Conservation (phyloP, 2,888 invertebrate species). For the Microchrysa polita region DNA sequence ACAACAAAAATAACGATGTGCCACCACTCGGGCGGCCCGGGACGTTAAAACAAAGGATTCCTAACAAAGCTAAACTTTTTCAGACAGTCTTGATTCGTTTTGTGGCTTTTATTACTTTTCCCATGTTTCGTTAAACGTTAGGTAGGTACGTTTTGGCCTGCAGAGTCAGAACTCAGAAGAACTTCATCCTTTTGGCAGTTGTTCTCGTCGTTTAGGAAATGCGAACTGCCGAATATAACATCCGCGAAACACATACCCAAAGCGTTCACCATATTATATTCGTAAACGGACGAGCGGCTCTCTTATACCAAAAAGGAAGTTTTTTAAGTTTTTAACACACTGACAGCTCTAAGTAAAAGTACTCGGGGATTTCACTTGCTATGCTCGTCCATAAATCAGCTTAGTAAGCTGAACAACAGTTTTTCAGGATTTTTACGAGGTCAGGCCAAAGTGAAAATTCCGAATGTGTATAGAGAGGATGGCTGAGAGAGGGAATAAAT, state of each 20-base stretch:
- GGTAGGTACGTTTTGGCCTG: too few species aligned
- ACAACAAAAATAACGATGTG: constrained; percentile 10
- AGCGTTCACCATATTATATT: too few species aligned
- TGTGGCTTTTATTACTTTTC: neutral
- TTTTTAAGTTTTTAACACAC: constrained; percentile 30
- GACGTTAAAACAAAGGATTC: neutral
- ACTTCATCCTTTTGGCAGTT: too few species aligned
- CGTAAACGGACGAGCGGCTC: neutral
- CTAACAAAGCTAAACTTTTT: neutral
- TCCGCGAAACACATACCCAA: too few species aligned
- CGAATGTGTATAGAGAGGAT: neutral
- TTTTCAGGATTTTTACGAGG: constrained; percentile 36
- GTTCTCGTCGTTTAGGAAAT: too few species aligned
- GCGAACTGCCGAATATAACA: too few species aligned
- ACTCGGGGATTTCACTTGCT: constrained; percentile 23
- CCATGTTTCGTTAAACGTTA: too few species aligned
- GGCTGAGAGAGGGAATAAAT: neutral
- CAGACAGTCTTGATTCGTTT: neutral
- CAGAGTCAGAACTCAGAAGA: too few species aligned
- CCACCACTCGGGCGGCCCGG: neutral
- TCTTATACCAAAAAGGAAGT: constrained; percentile 6
- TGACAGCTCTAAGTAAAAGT: constrained; percentile 28
- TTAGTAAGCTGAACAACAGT: constrained; percentile 32
- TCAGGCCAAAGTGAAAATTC: constrained; percentile 20
- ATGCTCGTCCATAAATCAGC: constrained; percentile 21